A percentile compares a stretch with the other conserved stretches of the same genome.
Evolutionary conservation across 2,888 invertebrate genomes (phyloP).

Genomic region (Diarsia rubi): DNA sequence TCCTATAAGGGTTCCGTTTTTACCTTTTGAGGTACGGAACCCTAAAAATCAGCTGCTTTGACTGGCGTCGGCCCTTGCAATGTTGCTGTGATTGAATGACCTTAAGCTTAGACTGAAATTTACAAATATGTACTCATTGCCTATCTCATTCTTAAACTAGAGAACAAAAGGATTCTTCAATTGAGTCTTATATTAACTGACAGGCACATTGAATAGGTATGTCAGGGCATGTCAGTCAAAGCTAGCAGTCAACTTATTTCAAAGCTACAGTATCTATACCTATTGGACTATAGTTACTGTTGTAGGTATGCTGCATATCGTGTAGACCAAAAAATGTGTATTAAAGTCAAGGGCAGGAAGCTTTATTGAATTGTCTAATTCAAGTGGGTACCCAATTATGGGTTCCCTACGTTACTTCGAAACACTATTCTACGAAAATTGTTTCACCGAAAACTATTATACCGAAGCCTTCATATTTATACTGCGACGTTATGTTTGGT

Average conservation of each 20-base stretch:
- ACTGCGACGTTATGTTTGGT: no score
- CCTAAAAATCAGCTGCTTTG: no score
- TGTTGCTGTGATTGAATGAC: no score
- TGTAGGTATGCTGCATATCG: neutral
- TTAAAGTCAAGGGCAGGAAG: slow-evolving; percentile 11
- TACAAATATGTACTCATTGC: neutral
- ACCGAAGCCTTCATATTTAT: no score
- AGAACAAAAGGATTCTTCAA: slow-evolving; percentile 32
- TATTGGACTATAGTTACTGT: neutral
- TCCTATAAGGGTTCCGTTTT: no score
- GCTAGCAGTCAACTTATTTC: neutral
- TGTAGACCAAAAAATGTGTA: neutral
- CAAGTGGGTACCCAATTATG: neutral
- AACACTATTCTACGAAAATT: no score
- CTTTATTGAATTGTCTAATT: neutral
- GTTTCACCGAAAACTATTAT: no score
- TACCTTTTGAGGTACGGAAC: no score
- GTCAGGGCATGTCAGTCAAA: slow-evolving; percentile 21
- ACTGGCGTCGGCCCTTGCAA: no score
- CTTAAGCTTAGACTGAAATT: neutral
- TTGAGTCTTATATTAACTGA: slow-evolving; percentile 20
- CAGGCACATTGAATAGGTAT: slow-evolving; percentile 24
- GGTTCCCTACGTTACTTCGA: no score
- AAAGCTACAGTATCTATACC: slow-evolving; percentile 15
- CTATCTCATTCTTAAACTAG: neutral